phyloP scores from a whole-genome alignment of 2,888 invertebrate genomes.

The Rhopalosiphum nymphaeae region DNA sequence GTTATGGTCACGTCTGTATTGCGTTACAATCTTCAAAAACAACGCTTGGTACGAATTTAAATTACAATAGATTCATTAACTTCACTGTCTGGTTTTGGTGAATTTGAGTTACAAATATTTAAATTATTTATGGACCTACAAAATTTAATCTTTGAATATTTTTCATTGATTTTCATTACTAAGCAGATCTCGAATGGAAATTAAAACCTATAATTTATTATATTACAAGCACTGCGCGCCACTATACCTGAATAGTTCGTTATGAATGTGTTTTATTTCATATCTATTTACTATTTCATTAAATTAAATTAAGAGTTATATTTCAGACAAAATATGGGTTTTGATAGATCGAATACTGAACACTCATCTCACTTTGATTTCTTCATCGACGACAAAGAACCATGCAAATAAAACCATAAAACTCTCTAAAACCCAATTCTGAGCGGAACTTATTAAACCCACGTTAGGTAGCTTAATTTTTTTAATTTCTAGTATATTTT shows the following conservation, averaged over 20 bases:
- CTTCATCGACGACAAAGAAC: not conserved
- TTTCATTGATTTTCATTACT: slow-evolving; percentile 17
- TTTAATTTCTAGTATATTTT: too few relatives aligned
- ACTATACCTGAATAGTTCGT: not conserved
- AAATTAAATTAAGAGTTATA: not conserved
- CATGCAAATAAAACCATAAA: not conserved
- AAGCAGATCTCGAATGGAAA: not conserved
- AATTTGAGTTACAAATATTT: not conserved
- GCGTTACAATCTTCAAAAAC: not conserved
- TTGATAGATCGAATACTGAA: not conserved
- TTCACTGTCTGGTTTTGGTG: not conserved
- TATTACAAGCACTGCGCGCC: not conserved
- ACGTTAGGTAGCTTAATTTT: too few relatives aligned
- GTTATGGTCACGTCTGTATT: not conserved
- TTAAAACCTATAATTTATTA: not conserved
- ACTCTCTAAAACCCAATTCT: not conserved
- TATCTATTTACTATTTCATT: not conserved
- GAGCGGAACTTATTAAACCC: too few relatives aligned
- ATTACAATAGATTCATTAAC: slow-evolving; percentile 42
- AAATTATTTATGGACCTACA: not conserved
- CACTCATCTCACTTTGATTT: not conserved
- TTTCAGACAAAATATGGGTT: not conserved
- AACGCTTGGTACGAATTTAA: not conserved
- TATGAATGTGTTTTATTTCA: not conserved
- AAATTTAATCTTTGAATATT: not conserved